These are phyloP conservation scores for Drosophila novamexicana DNA, from an alignment of 1,140 invertebrate species.

Conservation along the genomic window DNA sequence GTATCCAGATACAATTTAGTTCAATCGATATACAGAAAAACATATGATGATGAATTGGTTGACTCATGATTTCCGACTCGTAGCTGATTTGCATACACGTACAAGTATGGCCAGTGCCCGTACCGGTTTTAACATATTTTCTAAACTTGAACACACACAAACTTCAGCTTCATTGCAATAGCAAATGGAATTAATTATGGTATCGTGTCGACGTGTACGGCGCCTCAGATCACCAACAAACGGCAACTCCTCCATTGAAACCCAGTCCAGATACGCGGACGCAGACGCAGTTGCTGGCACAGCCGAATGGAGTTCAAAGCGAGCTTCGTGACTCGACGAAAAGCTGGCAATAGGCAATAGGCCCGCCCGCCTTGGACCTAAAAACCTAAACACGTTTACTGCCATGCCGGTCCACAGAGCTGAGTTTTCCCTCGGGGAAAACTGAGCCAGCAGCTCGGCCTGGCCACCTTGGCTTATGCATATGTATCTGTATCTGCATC, in stretches of 20 bases:
- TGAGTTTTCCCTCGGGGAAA: conserved; percentile 47
- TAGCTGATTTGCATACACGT: conserved; percentile 76
- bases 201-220: conserved; percentile 48
- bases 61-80: conserved; percentile 76
- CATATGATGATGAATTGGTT: conserved; percentile 67
- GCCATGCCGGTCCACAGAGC: conserved; percentile 55
- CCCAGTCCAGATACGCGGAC: neutral
- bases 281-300: conserved; percentile 1
- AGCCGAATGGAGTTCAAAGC: conserved; percentile 24
- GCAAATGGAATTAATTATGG: conserved; percentile 54
- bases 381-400: conserved; percentile 77
- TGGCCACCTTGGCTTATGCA: neutral
- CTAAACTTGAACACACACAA: conserved; percentile 65
- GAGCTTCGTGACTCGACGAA: conserved; percentile 63
- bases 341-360: conserved; percentile 52
- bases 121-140: conserved; percentile 68
- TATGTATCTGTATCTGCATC: conserved; percentile 9
- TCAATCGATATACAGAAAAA: neutral
- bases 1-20: neutral
- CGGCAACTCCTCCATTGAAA: conserved; percentile 9
- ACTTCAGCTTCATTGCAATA: conserved; percentile 16
- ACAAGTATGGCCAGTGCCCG: conserved; percentile 74
- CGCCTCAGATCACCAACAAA: conserved; percentile 31
- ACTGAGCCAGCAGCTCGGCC: conserved; percentile 1
- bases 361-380: conserved; percentile 34